Conservation (phyloP, 2,888 invertebrate species). For the Pammene aurita region DNA sequence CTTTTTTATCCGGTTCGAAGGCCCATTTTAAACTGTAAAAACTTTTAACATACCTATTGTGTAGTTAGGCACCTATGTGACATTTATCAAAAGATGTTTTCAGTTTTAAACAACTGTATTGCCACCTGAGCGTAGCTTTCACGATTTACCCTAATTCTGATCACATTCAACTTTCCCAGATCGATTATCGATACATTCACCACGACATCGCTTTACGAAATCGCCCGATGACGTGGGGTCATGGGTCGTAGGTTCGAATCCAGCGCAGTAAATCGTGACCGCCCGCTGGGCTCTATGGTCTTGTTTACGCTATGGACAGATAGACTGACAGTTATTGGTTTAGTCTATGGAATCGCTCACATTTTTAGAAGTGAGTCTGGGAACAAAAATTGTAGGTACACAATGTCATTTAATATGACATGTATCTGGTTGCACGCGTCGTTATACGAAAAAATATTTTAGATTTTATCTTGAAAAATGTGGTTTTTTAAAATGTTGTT, state of each 20-base stretch:
- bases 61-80: too few species aligned
- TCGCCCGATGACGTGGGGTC: constrained; percentile 24
- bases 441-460: too few species aligned
- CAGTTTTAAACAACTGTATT: too few species aligned
- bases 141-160: too few species aligned
- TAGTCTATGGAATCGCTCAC: background rate
- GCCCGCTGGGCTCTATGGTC: constrained; percentile 16
- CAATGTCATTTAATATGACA: background rate
- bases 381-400: background rate
- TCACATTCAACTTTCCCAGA: constrained; percentile 3
- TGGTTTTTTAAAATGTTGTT: too few species aligned
- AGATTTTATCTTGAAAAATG: too few species aligned
- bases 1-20: too few species aligned
- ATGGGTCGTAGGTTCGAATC: constrained; percentile 22
- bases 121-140: too few species aligned
- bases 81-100: too few species aligned
- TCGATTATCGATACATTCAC: background rate
- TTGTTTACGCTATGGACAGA: constrained; percentile 19
- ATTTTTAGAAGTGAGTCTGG: background rate
- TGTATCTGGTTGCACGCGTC: too few species aligned
- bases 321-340: constrained; percentile 18
- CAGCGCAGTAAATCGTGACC: constrained; percentile 23
- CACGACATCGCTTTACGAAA: constrained; percentile 15
- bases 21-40: too few species aligned
- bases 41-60: too few species aligned